Conservation (phyloP, 2,113 vertebrate genomes). For the Rhodinocichla rosea region DNA sequence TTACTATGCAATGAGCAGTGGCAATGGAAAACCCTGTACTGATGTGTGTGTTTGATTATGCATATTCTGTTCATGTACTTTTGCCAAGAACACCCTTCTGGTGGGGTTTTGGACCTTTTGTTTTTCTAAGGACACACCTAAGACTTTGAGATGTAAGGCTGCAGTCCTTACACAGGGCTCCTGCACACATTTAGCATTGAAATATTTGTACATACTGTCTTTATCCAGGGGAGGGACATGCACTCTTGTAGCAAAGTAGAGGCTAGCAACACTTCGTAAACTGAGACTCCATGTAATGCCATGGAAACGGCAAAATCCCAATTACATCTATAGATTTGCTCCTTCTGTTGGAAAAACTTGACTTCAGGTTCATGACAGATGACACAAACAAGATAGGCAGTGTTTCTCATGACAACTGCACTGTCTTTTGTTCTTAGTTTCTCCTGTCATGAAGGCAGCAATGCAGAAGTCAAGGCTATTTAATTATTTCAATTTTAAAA, state of each 20-base stretch:
- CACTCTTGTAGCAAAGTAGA: background rate
- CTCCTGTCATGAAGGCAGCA: background rate
- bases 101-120: background rate
- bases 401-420: background rate
- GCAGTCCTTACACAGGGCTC: background rate
- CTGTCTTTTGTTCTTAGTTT: background rate
- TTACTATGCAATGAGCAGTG: background rate
- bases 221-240: background rate
- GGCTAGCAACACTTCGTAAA: background rate
- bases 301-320: background rate
- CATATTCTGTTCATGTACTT: background rate
- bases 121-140: background rate
- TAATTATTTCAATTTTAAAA: background rate
- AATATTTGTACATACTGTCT: background rate
- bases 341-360: background rate
- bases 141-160: background rate
- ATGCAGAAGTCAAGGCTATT: background rate
- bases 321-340: background rate
- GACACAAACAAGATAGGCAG: background rate
- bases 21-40: background rate
- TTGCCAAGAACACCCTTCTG: rapidly evolving
- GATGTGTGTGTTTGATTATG: background rate
- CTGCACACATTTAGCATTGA: background rate
- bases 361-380: background rate
- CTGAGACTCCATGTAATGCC: background rate